Conservation (phyloP, 2,797 vertebrate genomes). For the Anisognathus igniventris region DNA sequence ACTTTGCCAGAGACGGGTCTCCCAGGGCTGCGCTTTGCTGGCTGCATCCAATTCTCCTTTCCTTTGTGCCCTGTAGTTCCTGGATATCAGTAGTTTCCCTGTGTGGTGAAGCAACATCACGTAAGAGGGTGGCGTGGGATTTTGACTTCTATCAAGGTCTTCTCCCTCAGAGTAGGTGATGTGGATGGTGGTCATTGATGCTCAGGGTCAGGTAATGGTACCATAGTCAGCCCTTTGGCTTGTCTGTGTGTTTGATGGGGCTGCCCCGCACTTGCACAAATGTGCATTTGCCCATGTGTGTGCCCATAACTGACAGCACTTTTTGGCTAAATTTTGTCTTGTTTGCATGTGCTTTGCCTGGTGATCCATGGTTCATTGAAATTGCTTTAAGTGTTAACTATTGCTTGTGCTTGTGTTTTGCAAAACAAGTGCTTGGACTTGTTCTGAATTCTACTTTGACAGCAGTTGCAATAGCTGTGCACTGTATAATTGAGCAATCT, state of each 20-base stretch:
- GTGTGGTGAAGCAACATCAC: background rate
- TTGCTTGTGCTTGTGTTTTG: background rate
- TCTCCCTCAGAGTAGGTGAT: background rate
- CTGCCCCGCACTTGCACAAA: background rate
- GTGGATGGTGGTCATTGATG: rapidly evolving
- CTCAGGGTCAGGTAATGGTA: background rate
- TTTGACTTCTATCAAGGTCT: background rate
- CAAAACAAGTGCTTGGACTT: background rate
- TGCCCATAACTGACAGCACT: background rate
- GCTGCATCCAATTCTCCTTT: background rate
- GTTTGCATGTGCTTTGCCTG: background rate
- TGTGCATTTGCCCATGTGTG: rapidly evolving
- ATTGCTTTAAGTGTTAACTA: background rate
- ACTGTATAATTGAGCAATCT: slow-evolving; percentile 29
- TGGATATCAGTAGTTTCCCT: background rate
- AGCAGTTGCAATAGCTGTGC: background rate
- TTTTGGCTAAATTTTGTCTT: background rate
- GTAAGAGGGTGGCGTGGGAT: background rate
- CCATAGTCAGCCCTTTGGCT: background rate
- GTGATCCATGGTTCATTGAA: background rate
- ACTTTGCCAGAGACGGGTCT: background rate
- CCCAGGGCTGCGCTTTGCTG: background rate
- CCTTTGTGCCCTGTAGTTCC: background rate
- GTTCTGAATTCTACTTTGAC: slow-evolving; percentile 4
- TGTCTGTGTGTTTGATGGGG: background rate